Evolutionary conservation across 92 coral and sea anemone species (phyloP).

Genomic region (Heteractis magnifica): DNA sequence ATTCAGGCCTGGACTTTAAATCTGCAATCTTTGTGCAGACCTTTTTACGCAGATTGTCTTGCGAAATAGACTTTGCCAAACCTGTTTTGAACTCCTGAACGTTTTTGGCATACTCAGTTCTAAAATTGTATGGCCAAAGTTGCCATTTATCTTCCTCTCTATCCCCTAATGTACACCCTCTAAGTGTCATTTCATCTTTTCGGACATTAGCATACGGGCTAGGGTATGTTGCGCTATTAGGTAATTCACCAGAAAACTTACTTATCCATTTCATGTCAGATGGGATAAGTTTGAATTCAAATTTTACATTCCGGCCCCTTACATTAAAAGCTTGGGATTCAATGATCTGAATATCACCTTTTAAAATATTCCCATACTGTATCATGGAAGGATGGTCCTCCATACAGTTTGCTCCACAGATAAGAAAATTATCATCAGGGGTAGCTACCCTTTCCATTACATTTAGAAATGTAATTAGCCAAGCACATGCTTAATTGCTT

Average conservation of each 20-base stretch:
- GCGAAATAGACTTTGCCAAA: slow-evolving; percentile 45
- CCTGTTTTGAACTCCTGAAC: slow-evolving; percentile 46
- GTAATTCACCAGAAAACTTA: slow-evolving; percentile 50
- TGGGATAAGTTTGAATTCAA: slow-evolving; percentile 57
- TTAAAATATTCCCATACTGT: slow-evolving; percentile 26
- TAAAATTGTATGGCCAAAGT: slow-evolving; percentile 38
- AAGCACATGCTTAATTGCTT: slow-evolving; percentile 60
- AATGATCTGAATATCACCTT: not conserved
- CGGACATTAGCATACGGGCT: slow-evolving; percentile 24
- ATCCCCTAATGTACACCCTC: slow-evolving; percentile 51
- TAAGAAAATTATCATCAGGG: slow-evolving; percentile 56
- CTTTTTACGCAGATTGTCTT: slow-evolving; percentile 29
- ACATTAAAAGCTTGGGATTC: not conserved
- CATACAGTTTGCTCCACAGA: slow-evolving; percentile 62
- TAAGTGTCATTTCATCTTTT: slow-evolving; percentile 31
- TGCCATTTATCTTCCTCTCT: slow-evolving; percentile 51
- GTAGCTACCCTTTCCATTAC: slow-evolving; percentile 60
- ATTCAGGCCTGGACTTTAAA: slow-evolving; percentile 58
- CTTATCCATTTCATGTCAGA: slow-evolving; percentile 67
- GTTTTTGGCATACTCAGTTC: not conserved
- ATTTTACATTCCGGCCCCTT: not conserved
- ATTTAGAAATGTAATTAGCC: slow-evolving; percentile 71
- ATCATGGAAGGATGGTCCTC: slow-evolving; percentile 74
- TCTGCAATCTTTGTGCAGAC: slow-evolving; percentile 48
- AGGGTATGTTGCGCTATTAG: not conserved